Percentiles rank a stretch among this genome's conserved stretches.
Conservation (phyloP, 2,797 vertebrate species). For the Iguana delicatissima region DNA sequence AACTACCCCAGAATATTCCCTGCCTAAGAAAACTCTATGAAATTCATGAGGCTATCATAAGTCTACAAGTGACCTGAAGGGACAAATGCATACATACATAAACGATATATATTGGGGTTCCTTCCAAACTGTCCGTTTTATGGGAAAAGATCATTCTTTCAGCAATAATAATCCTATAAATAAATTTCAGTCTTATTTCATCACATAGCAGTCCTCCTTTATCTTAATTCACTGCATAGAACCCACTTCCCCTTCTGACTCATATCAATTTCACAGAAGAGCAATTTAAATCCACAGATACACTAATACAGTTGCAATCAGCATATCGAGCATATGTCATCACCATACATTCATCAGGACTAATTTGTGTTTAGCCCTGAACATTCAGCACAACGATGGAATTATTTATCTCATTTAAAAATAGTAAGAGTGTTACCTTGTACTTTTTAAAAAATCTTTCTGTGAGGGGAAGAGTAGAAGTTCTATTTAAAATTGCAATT, state of each 20-base stretch:
- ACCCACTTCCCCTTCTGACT: background rate
- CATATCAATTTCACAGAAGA: background rate
- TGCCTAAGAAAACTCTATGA: too few relatives aligned
- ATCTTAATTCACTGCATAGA: background rate
- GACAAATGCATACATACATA: too few relatives aligned
- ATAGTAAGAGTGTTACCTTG: background rate
- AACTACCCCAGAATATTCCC: too few relatives aligned
- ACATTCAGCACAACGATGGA: background rate
- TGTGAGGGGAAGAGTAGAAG: background rate
- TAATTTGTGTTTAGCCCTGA: slow-evolving; percentile 5
- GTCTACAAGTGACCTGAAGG: too few relatives aligned
- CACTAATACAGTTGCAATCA: background rate
- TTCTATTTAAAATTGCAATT: background rate
- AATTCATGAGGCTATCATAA: too few relatives aligned
- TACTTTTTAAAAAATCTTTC: background rate
- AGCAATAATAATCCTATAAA: background rate
- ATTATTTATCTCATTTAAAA: background rate
- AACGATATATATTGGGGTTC: background rate
- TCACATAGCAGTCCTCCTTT: background rate
- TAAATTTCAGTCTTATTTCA: background rate
- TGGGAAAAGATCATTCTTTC: background rate
- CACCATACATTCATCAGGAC: slow-evolving; percentile 39
- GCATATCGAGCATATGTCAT: background rate
- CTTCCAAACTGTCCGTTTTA: background rate
- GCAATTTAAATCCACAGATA: background rate